These are phyloP conservation scores for Mastomys natalensis DNA, from an alignment of 2,113 vertebrate species.

Conservation along the genomic window DNA sequence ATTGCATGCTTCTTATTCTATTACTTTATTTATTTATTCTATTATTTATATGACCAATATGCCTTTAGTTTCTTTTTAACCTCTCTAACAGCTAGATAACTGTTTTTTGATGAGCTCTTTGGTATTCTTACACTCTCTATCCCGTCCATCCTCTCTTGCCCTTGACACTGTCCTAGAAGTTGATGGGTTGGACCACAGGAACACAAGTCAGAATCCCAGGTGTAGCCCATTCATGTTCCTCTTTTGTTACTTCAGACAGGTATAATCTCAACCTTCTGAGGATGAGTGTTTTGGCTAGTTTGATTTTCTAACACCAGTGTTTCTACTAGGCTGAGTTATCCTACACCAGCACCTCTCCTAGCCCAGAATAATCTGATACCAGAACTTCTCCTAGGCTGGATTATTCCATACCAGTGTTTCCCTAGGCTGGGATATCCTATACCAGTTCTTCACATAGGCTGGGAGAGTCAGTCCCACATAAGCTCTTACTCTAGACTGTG, in stretches of 20 bases:
- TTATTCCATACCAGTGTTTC: neutral
- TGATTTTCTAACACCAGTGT: neutral
- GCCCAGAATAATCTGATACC: neutral
- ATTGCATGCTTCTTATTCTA: neutral
- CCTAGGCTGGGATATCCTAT: neutral
- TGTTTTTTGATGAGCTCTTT: neutral
- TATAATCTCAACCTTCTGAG: neutral
- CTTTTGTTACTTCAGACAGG: neutral
- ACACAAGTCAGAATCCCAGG: neutral
- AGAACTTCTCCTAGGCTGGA: neutral
- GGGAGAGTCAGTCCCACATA: neutral
- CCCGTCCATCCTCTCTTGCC: neutral
- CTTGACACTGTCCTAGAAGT: neutral
- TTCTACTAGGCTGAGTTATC: neutral
- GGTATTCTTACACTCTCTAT: neutral
- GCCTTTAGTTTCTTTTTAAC: neutral
- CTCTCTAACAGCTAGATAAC: neutral
- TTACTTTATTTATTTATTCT: neutral
- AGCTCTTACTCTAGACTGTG: neutral
- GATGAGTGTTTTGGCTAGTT: neutral
- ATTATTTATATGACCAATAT: neutral
- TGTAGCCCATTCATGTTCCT: fast-evolving
- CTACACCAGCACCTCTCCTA: neutral
- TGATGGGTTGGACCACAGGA: neutral
- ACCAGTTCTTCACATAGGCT: neutral